Percentiles rank a stretch among this genome's conserved stretches.
Evolutionary conservation across 2,113 vertebrate species (phyloP).

Genomic region (Turnix velox): DNA sequence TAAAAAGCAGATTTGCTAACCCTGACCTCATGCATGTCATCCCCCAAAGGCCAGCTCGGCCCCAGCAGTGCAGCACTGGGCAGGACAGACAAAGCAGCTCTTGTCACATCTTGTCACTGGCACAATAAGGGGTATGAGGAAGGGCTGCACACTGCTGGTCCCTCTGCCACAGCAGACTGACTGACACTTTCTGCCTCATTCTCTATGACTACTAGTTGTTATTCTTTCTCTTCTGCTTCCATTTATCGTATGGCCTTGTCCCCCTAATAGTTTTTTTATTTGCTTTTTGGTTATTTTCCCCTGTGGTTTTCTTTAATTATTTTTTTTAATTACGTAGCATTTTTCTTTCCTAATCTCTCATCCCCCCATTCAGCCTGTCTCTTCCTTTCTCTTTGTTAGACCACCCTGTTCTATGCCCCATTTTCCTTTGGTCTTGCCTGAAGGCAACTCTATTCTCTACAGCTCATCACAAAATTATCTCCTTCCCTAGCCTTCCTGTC

Average conservation of each 20-base stretch:
- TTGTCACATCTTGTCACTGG: conserved; percentile 37
- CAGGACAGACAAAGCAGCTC: conserved; percentile 30
- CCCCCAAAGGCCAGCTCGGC: conserved; percentile 26
- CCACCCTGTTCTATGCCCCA: accelerated
- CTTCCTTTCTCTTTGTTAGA: neutral
- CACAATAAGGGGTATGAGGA: conserved; percentile 30
- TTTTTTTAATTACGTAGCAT: neutral
- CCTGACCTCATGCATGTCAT: neutral
- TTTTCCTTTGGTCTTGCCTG: neutral
- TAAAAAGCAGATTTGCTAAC: conserved; percentile 43
- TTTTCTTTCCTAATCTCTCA: neutral
- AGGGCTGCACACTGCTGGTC: conserved; percentile 9
- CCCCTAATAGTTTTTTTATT: neutral
- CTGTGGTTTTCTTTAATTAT: no score
- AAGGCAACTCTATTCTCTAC: neutral
- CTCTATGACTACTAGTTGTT: neutral
- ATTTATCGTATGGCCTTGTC: neutral
- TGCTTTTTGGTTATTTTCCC: neutral
- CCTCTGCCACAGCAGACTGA: conserved; percentile 13
- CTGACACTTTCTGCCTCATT: conserved; percentile 17
- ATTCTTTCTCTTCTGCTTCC: neutral
- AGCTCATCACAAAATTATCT: neutral
- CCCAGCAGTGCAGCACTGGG: conserved; percentile 29
- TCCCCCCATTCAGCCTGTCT: neutral
- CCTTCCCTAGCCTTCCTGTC: neutral